Evolutionary conservation across 2,888 invertebrate species (phyloP), one percentile per base, ranked within the genome.

Genomic region (Augochlorella aurata): DNA sequence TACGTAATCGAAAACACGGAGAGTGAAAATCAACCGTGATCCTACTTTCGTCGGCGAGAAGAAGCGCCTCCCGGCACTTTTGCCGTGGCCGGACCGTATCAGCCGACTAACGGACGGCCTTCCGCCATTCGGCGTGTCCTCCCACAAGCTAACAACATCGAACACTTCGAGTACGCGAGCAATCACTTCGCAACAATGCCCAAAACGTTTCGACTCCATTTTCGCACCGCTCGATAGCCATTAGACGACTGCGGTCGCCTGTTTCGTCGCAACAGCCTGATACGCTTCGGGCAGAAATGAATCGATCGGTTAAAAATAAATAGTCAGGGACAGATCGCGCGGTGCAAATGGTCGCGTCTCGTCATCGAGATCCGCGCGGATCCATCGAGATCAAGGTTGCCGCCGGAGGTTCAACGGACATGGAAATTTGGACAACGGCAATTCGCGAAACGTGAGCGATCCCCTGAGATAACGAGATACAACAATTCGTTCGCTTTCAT

Each of bases 1-100:
- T 92, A 91, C 89, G 91, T 92, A 93, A 93, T 92, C 92, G 92
- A 93, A 93, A 92, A 92, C 92, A 91, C 91, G 86, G 93, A 93
- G 92, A 93, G 93, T 93, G 93, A 93, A 93, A 93, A 93, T 93
- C 90, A 90, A 88, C 88, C 87, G 89, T 85, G 91, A 91, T 92
- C 87, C 90, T 91, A 92, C 93, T 93, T 93, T 92, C 92, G 90
- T 92, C 89, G 87, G 86, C 85, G 88, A 90, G 89, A 89, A 90
- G 89, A 89, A 83, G 73, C 85, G 85, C 83, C 88, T 86, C 83
- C 81, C 88, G 87, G 83, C 87, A 81, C 85, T 86, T 85, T 83
- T 83, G 83, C 88, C 88, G 70, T 75, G 77, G 69, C 75, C 74
- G 81, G 49, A 74, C 77, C 85, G 85, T 85, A 87, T 88, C 88